phyloP scores from a whole-genome alignment of 2,888 invertebrate species.

The Hirtodrosophila histrioides region DNA sequence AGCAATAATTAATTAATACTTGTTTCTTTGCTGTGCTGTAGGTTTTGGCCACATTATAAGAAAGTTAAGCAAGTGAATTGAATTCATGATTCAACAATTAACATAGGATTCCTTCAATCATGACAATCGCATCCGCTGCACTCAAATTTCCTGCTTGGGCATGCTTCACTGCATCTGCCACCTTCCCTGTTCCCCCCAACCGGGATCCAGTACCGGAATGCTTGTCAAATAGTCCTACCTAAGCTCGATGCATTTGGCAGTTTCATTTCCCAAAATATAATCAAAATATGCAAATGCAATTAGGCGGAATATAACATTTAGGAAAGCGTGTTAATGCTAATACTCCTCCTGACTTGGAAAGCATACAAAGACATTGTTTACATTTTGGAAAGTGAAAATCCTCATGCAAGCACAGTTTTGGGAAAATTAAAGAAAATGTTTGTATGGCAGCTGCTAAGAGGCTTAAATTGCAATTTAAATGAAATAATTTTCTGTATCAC shows the following conservation, averaged over 20 bases:
- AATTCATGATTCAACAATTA: conserved; percentile 28
- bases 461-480: conserved; percentile 23
- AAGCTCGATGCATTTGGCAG: conserved; percentile 66
- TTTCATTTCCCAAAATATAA: conserved; percentile 69
- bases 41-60: conserved; percentile 3
- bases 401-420: conserved; percentile 26
- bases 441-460: conserved; percentile 10
- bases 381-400: conserved; percentile 23
- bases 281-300: conserved; percentile 79
- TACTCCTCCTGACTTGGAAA: conserved; percentile 32
- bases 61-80: conserved; percentile 23
- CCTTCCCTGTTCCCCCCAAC: background rate
- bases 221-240: conserved; percentile 11
- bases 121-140: conserved; percentile 36
- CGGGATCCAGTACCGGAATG: background rate
- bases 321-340: conserved; percentile 47
- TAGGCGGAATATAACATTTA: conserved; percentile 53
- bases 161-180: conserved; percentile 20
- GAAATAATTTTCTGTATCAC: background rate
- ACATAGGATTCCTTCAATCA: conserved; percentile 10
- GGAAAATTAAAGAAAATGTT: conserved; percentile 29
- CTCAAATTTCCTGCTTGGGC: conserved; percentile 52
- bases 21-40: background rate
- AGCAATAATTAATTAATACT: background rate
- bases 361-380: conserved; percentile 12